These are phyloP conservation scores for Clanis bilineata DNA, from an alignment of 2,888 invertebrate genomes.

Conservation along the genomic window DNA sequence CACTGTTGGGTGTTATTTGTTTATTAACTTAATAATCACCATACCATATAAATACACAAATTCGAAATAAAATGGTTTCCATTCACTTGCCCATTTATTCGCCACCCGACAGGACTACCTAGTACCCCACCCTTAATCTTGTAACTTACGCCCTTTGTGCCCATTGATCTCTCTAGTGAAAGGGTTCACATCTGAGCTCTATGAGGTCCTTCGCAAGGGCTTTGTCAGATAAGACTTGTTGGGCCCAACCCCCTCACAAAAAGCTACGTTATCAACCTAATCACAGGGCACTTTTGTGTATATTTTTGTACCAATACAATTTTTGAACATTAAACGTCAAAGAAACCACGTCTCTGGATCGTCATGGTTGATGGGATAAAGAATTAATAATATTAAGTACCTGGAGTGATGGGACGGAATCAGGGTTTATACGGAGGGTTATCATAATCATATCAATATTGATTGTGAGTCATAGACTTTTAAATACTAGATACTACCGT, in stretches of 20 bases:
- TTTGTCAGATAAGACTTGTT: slow-evolving; percentile 66
- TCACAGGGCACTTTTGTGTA: slow-evolving; percentile 53
- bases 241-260: slow-evolving; percentile 57
- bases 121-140: slow-evolving; percentile 17
- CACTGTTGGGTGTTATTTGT: too few relatives aligned
- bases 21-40: too few relatives aligned
- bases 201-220: slow-evolving; percentile 53
- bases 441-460: not conserved
- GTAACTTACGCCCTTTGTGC: slow-evolving; percentile 28
- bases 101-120: not conserved
- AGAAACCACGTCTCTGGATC: slow-evolving; percentile 38
- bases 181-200: slow-evolving; percentile 65
- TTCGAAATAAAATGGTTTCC: too few relatives aligned
- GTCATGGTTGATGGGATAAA: slow-evolving; percentile 42
- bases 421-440: not conserved
- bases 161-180: slow-evolving; percentile 65
- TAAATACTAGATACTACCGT: too few relatives aligned
- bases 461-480: too few relatives aligned
- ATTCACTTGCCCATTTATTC: not conserved
- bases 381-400: slow-evolving; percentile 60
- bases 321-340: slow-evolving; percentile 41
- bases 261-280: slow-evolving; percentile 67
- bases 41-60: too few relatives aligned
- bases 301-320: slow-evolving; percentile 35
- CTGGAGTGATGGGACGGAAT: slow-evolving; percentile 15